Base-by-base conservation (phyloP, 2,888 invertebrate species). In the Diplazon laetatorius region DNA sequence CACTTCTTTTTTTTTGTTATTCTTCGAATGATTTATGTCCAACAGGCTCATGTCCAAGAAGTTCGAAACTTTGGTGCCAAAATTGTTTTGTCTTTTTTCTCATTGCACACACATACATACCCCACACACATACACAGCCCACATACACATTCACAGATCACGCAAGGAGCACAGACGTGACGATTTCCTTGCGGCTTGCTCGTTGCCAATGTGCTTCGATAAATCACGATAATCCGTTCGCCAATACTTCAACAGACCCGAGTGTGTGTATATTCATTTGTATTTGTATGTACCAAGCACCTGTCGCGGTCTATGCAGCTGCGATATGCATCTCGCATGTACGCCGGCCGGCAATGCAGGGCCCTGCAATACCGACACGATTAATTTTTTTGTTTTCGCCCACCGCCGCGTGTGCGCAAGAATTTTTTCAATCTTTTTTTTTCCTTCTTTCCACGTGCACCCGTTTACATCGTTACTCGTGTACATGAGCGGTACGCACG, bases 191-290 rank as follows among this genome's bases (percentile, higher is more conserved):
- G 18, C 39, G 14, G 30, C 69, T 73, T 72, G n/a, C n/a, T 76
- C 78, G 69, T 80, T 65, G 69, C 16, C 69, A 60, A 78, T 78
- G 68, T 44, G 55, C 46, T 57, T 48, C 69, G 65, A 76, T 80
- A 78, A 80, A 80, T 80, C 76, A 73, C 42, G 59, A 48, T 80
- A 76, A 80, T 80, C 72, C 78, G 59, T 25, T 66, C 68, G 42
- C 48, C 59, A 39, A 75, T 48, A 75, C 59, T 44, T 42, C 55
- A 44, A 18, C 44, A 55, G 20, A 30, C 30, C 2, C 6, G 6
- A 30, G 6, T 30, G 6, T 6, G 6, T 30, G 4, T 30, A 30
- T 5, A 30, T 30, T 5, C 30, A 6, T 30, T 2, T 30, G 6
- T 30, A 30, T 6, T 5, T 30, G 6, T 30, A 30, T 6, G 30